phyloP scores from a whole-genome alignment of 2,797 vertebrate species.

The Hozukius guyotensis region DNA sequence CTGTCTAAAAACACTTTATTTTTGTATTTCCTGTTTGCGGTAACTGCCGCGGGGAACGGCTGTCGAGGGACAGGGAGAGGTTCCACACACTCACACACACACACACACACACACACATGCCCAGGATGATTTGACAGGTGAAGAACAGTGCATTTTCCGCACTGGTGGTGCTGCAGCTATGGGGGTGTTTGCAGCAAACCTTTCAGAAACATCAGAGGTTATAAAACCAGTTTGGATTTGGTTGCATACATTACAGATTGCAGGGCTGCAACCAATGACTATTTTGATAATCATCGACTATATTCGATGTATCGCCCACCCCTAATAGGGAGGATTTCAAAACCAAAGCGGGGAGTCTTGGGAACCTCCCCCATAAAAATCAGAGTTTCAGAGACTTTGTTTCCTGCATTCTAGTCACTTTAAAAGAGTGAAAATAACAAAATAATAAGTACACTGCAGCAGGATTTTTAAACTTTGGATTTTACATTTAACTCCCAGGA shows the following conservation, averaged over 20 bases:
- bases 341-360: too few relatives aligned
- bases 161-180: conserved; percentile 4
- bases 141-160: conserved; percentile 32
- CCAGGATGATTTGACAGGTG: conserved; percentile 21
- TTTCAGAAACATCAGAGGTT: conserved; percentile 7
- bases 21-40: conserved; percentile 25
- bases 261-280: too few relatives aligned
- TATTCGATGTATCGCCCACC: too few relatives aligned
- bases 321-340: too few relatives aligned
- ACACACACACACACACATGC: neutral
- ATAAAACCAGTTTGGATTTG: conserved; percentile 8
- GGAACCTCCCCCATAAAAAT: too few relatives aligned
- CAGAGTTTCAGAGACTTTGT: too few relatives aligned
- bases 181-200: conserved; percentile 8
- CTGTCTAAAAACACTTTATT: conserved; percentile 5
- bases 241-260: neutral
- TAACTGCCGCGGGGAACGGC: neutral
- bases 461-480: too few relatives aligned
- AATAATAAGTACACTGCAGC: too few relatives aligned
- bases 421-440: too few relatives aligned
- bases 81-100: neutral
- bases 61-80: neutral
- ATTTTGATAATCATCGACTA: too few relatives aligned
- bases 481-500: too few relatives aligned
- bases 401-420: too few relatives aligned